phyloP scores from a whole-genome alignment of 2,797 vertebrate genomes.

The Sebastes nivosus region DNA sequence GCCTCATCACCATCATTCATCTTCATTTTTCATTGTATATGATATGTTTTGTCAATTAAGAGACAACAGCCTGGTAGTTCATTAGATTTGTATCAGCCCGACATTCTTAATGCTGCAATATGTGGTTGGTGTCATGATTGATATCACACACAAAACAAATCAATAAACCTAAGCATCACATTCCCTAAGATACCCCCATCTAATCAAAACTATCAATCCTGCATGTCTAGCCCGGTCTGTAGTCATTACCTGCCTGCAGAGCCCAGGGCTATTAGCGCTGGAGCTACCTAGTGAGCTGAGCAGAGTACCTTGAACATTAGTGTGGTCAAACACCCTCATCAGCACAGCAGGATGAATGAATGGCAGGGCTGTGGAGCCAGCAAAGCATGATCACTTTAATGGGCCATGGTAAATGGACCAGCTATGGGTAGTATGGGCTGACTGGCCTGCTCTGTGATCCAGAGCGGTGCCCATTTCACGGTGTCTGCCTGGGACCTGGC shows the following conservation, averaged over 20 bases:
- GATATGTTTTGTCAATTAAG: slow-evolving; percentile 49
- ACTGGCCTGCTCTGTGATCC: slow-evolving; percentile 79
- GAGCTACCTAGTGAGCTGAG: slow-evolving; percentile 67
- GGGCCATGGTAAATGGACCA: slow-evolving; percentile 82
- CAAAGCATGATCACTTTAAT: slow-evolving; percentile 81
- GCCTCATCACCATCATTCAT: slow-evolving; percentile 4
- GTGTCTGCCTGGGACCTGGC: slow-evolving; percentile 75
- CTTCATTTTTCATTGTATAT: slow-evolving; percentile 14
- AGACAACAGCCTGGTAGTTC: slow-evolving; percentile 40
- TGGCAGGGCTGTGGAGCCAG: slow-evolving; percentile 54
- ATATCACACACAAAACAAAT: slow-evolving; percentile 72
- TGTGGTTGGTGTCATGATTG: slow-evolving; percentile 60
- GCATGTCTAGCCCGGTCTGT: slow-evolving; percentile 56
- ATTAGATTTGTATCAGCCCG: slow-evolving; percentile 46
- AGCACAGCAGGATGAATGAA: slow-evolving; percentile 68
- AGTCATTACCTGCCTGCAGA: slow-evolving; percentile 69
- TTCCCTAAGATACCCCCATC: slow-evolving; percentile 67
- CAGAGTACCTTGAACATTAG: slow-evolving; percentile 64
- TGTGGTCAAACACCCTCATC: slow-evolving; percentile 59
- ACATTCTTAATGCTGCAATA: slow-evolving; percentile 44
- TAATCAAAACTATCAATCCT: slow-evolving; percentile 84
- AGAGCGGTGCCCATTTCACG: slow-evolving; percentile 82
- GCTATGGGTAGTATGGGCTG: slow-evolving; percentile 57
- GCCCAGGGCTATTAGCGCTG: slow-evolving; percentile 64
- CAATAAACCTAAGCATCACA: slow-evolving; percentile 68